A percentile compares a stretch with the other conserved stretches of the same genome.
phyloP scores from a whole-genome alignment of 1,140 invertebrate genomes.

The Wasmannia auropunctata region DNA sequence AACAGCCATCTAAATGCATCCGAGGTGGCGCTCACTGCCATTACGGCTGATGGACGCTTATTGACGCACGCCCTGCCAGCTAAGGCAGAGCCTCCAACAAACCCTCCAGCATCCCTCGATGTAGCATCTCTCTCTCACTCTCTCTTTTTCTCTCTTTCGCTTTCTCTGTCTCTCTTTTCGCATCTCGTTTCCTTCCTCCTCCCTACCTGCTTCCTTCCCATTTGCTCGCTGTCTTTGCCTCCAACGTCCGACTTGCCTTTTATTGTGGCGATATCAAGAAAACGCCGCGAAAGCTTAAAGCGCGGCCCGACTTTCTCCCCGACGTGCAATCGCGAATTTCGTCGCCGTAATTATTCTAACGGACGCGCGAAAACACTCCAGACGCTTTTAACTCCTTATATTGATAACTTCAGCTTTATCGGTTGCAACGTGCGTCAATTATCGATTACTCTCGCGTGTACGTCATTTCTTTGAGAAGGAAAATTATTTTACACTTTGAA shows the following conservation, averaged over 20 bases:
- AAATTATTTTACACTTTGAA: background rate
- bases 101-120: constrained; percentile 72
- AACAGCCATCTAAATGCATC: constrained; percentile 86
- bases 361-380: background rate
- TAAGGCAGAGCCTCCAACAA: constrained; percentile 75
- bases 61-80: constrained; percentile 84
- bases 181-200: constrained; percentile 27
- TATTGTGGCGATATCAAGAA: constrained; percentile 64
- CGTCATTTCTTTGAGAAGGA: too few species aligned
- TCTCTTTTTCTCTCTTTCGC: constrained; percentile 38
- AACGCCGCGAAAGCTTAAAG: constrained; percentile 66
- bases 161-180: background rate
- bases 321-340: constrained; percentile 53
- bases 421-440: background rate
- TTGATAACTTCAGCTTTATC: background rate
- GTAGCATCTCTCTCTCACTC: constrained; percentile 39
- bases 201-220: constrained; percentile 40
- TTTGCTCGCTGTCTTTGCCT: constrained; percentile 53
- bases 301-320: constrained; percentile 20
- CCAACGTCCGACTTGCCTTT: constrained; percentile 42
- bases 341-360: constrained; percentile 47
- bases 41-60: constrained; percentile 86
- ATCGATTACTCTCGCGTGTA: background rate
- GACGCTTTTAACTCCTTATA: background rate
- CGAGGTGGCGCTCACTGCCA: constrained; percentile 85